These are phyloP conservation scores for Acrocyrtus sp. DNA, from an alignment of 2,888 invertebrate genomes.

Conservation along the genomic window DNA sequence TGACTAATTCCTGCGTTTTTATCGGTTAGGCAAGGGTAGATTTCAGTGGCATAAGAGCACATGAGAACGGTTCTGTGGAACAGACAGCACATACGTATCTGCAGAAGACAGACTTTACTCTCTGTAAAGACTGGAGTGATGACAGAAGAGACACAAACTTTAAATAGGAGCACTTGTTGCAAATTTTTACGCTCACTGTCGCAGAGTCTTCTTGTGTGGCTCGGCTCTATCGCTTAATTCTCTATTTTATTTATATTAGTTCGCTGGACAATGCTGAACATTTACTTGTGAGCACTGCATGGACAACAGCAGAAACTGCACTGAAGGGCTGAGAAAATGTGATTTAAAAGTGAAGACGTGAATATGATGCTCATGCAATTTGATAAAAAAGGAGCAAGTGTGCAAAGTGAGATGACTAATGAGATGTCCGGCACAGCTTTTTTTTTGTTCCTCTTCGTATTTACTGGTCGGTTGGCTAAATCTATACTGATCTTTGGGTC, in stretches of 20 bases:
- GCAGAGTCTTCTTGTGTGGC: background rate
- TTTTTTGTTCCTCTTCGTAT: conserved; percentile 25
- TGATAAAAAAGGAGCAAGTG: no score
- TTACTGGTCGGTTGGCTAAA: conserved; percentile 47
- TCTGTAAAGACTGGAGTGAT: conserved; percentile 45
- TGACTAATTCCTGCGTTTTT: conserved; percentile 20
- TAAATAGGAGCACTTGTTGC: conserved; percentile 41
- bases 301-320: no score
- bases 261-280: no score
- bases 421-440: conserved; percentile 31
- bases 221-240: background rate
- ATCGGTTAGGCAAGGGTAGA: no score
- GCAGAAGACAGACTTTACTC: background rate
- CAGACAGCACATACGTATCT: no score
- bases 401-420: conserved; percentile 37
- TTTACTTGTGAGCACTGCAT: no score
- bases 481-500: conserved; percentile 50
- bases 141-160: conserved; percentile 40
- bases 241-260: no score
- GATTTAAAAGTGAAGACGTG: no score
- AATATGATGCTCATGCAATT: no score
- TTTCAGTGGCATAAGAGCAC: background rate
- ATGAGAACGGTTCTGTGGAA: conserved; percentile 11
- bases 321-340: no score
- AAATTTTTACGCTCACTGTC: background rate